Evolutionary conservation across 2,113 vertebrate genomes (phyloP).

Genomic region (Barbus barbus): DNA sequence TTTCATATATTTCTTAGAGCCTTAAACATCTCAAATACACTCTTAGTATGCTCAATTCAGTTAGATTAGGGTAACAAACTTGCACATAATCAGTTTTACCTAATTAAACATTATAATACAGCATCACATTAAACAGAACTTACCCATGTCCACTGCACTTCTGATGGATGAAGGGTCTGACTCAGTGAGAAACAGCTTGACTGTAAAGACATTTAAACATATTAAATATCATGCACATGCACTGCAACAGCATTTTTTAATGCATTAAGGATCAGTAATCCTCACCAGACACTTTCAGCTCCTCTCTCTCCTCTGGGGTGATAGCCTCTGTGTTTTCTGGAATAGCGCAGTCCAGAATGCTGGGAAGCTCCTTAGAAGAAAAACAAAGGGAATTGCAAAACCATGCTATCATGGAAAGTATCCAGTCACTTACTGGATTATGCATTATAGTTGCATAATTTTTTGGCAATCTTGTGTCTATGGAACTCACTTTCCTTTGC

Average conservation of each 20-base stretch:
- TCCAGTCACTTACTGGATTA: background rate
- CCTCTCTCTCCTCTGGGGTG: conserved; percentile 93
- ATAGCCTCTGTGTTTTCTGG: conserved; percentile 87
- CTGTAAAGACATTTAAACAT: conserved; percentile 71
- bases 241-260: background rate
- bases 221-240: background rate
- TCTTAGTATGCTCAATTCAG: background rate
- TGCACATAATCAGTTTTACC: background rate
- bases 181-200: conserved; percentile 90
- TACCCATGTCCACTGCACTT: conserved; percentile 90
- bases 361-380: conserved; percentile 78
- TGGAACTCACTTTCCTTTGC: background rate
- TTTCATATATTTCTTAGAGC: no score
- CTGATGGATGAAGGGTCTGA: conserved; percentile 82
- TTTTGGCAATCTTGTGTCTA: background rate
- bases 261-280: background rate
- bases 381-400: conserved; percentile 49
- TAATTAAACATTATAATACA: background rate
- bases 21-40: background rate
- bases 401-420: background rate
- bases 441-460: background rate
- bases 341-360: conserved; percentile 84
- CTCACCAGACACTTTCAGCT: conserved; percentile 94
- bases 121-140: conserved; percentile 60
- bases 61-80: background rate